Base-by-base conservation (phyloP, 1,140 invertebrate species). In the Lutraria rhynchaena region DNA sequence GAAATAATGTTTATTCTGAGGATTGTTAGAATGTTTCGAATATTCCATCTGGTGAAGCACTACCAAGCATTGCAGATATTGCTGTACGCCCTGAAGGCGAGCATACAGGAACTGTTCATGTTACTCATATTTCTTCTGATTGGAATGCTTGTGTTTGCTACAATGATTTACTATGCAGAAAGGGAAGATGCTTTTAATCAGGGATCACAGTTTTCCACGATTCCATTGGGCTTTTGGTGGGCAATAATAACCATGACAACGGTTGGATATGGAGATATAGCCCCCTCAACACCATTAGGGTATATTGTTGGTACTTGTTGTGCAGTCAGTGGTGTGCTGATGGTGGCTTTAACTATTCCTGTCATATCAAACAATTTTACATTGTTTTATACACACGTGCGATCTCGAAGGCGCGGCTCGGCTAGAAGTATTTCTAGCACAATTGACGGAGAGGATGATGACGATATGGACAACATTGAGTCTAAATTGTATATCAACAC, bases 161-260 rank as follows among this genome's bases (percentile, higher is more conserved):
- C 97, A 89, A 94, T 99, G 85, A 98, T 99, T 74, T 99, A 99
- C 92, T 99, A 99, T 93, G 98, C 98, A 61, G 98, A 99, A 93
- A 94, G 98, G 29, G 82, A 88, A 53, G 84, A 88, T 15, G 82
- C 83, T 9, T 74, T 71, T 13, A 84, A 84, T 35, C 83, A 86
- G 13, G 84, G 87, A 15, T 85, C 88, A 27, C 88, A 73, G 46
- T 91, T 91, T 81, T 80, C 78, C 13, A 89, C 85, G 22, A 93
- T 93, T 71, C 91, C 91, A 24, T 77, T 93, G 61, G 89, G 92
- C 53, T 93, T 94, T 77, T 94, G 93, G 93, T 94, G 93, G 93
- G 92, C 93, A 27, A 89, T 93, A 58, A 93, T 94, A 80, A 94
- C 94, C 57, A 93, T 94, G 93, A 93, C 93, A 27, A 93, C 92